Conservation (phyloP, 2,888 invertebrate genomes). For the Lamellibrachia columna region DNA sequence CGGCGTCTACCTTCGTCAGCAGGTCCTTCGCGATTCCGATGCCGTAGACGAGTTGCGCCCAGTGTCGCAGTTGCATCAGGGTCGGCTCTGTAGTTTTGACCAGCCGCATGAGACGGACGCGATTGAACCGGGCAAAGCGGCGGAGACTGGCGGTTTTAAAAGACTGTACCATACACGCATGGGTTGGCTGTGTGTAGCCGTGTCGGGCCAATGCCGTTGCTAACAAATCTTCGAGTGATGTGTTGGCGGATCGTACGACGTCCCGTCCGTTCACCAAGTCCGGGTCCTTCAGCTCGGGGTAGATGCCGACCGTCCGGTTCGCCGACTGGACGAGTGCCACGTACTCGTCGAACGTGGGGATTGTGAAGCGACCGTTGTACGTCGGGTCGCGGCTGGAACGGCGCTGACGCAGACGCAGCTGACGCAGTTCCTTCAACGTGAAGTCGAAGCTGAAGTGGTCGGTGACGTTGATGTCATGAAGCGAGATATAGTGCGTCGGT, state of each 20-base stretch:
- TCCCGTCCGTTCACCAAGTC: slow-evolving; percentile 36
- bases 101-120: slow-evolving; percentile 34
- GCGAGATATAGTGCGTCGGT: slow-evolving; percentile 32
- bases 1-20: slow-evolving; percentile 20
- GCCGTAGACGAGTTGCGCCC: slow-evolving; percentile 35
- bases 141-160: slow-evolving; percentile 27
- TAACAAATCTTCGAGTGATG: slow-evolving; percentile 40
- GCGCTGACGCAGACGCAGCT: slow-evolving; percentile 36
- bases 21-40: slow-evolving; percentile 34
- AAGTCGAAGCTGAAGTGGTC: slow-evolving; percentile 45
- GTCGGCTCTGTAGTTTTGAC: slow-evolving; percentile 17
- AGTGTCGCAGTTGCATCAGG: slow-evolving; percentile 24
- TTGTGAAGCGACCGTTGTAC: slow-evolving; percentile 34
- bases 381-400: slow-evolving; percentile 33
- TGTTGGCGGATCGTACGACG: slow-evolving; percentile 32
- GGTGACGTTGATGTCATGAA: slow-evolving; percentile 24
- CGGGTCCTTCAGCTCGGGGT: slow-evolving; percentile 42
- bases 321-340: slow-evolving; percentile 32
- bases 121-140: slow-evolving; percentile 27
- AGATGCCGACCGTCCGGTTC: slow-evolving; percentile 37
- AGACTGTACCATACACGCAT: slow-evolving; percentile 31
- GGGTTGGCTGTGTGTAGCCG: slow-evolving; percentile 32
- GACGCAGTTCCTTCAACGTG: slow-evolving; percentile 39
- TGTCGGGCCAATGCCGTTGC: slow-evolving; percentile 31
- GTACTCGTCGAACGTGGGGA: slow-evolving; percentile 40